These are phyloP conservation scores for Dromius quadrimaculatus DNA, from an alignment of 2,888 invertebrate genomes.

Conservation along the genomic window DNA sequence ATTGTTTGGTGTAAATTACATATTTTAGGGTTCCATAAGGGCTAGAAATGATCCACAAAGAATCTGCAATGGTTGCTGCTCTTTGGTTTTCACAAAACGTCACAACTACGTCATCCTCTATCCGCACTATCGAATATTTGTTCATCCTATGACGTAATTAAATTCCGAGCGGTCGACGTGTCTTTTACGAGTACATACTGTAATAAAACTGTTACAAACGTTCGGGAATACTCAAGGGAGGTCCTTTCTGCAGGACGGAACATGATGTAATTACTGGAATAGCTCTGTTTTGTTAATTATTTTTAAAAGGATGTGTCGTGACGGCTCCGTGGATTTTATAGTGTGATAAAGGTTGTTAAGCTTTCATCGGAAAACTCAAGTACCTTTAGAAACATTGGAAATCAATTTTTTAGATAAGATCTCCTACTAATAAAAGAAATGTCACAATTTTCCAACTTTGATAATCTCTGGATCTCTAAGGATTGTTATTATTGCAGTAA, in stretches of 20 bases:
- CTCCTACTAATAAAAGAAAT: too few relatives aligned
- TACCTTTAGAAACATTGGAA: too few relatives aligned
- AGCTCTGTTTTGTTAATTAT: conserved; percentile 16
- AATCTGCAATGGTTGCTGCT: too few relatives aligned
- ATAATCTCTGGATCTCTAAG: too few relatives aligned
- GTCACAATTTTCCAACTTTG: too few relatives aligned
- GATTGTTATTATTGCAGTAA: too few relatives aligned
- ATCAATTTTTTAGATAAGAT: too few relatives aligned
- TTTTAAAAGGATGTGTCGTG: conserved; percentile 17
- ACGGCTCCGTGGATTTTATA: neutral
- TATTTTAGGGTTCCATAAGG: too few relatives aligned
- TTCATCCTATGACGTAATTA: conserved; percentile 14
- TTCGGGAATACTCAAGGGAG: neutral
- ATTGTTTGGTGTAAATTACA: too few relatives aligned
- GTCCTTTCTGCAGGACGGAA: neutral
- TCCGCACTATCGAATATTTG: conserved; percentile 10
- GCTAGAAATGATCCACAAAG: too few relatives aligned
- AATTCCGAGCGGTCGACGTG: neutral
- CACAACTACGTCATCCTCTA: neutral
- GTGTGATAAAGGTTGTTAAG: neutral
- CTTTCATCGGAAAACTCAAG: too few relatives aligned
- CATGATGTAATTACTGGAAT: conserved; percentile 16
- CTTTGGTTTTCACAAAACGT: conserved; percentile 3
- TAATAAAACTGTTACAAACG: conserved; percentile 2
- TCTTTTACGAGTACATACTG: neutral